These are phyloP conservation scores for Ditylenchus dipsaci DNA, from an alignment of 1,140 invertebrate genomes.

Conservation along the genomic window DNA sequence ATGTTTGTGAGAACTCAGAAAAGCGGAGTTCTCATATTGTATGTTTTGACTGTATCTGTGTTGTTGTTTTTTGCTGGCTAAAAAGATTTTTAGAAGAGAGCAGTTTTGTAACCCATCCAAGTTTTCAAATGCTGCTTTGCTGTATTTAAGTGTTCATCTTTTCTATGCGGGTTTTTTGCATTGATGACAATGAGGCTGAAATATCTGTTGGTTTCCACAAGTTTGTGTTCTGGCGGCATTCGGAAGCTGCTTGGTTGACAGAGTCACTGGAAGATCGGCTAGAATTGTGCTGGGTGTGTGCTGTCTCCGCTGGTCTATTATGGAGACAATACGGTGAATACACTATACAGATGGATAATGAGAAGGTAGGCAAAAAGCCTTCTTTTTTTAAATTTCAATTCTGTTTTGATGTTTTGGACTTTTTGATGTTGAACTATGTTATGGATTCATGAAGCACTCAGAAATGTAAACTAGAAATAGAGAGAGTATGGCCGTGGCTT, in stretches of 20 bases:
- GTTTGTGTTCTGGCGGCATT: conserved; percentile 60
- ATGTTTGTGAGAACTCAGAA: conserved; percentile 57
- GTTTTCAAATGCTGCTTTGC: conserved; percentile 16
- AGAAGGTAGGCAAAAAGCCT: conserved; percentile 46
- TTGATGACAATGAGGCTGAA: conserved; percentile 62
- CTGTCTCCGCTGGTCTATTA: conserved; percentile 18
- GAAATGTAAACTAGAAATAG: no score
- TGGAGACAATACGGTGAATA: conserved; percentile 28
- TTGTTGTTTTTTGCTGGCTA: no score
- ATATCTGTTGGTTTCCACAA: conserved; percentile 63
- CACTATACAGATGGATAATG: conserved; percentile 25
- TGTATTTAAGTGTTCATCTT: conserved; percentile 49
- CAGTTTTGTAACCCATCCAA: no score
- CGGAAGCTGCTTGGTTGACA: conserved; percentile 8
- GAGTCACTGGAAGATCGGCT: conserved; percentile 14
- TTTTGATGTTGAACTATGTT: no score
- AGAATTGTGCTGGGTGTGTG: conserved; percentile 16
- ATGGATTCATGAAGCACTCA: no score
- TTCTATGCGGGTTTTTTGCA: conserved; percentile 61
- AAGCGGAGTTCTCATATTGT: conserved; percentile 59
- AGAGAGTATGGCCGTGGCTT: no score
- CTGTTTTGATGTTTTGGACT: no score
- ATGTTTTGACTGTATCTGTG: conserved; percentile 21
- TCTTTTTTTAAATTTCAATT: no score
- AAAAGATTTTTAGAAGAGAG: no score